Evolutionary conservation across 2,113 vertebrate species (phyloP).

Genomic region (Rhinopomastus cyanomelas): DNA sequence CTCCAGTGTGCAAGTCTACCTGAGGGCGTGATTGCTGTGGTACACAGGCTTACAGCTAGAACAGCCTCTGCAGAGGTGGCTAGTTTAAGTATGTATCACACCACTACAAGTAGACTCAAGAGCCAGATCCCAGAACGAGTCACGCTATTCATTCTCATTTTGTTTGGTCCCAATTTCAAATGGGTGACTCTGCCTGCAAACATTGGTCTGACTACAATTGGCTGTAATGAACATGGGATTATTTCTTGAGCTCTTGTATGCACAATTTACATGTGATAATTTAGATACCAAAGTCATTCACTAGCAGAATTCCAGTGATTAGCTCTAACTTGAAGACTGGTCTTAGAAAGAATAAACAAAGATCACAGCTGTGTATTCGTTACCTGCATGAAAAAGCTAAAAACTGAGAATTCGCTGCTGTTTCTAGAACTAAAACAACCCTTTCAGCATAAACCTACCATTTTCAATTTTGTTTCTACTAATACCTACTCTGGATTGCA

Average conservation of each 20-base stretch:
- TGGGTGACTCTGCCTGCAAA: constrained; percentile 41
- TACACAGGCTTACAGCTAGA: background rate
- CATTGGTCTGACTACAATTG: constrained; percentile 14
- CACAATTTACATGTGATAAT: constrained; percentile 11
- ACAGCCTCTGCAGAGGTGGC: background rate
- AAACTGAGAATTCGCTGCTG: background rate
- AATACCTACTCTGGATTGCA: background rate
- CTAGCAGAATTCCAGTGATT: background rate
- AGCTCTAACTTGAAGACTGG: background rate
- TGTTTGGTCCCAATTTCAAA: constrained; percentile 40
- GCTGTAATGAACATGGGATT: constrained; percentile 38
- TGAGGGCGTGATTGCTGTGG: accelerated
- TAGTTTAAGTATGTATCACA: background rate
- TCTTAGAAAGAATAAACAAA: background rate
- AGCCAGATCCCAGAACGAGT: constrained; percentile 23
- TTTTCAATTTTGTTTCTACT: background rate
- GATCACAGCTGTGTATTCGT: background rate
- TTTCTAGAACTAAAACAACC: background rate
- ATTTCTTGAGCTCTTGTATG: constrained; percentile 21
- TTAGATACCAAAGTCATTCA: constrained; percentile 29
- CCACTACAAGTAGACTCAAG: constrained; percentile 12
- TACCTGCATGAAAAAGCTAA: background rate
- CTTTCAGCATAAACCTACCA: background rate
- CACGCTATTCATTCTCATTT: constrained; percentile 29
- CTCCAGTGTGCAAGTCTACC: background rate